Evolutionary conservation across 2,113 vertebrate genomes (phyloP).

Genomic region (Hippoglossus stenolepis): DNA sequence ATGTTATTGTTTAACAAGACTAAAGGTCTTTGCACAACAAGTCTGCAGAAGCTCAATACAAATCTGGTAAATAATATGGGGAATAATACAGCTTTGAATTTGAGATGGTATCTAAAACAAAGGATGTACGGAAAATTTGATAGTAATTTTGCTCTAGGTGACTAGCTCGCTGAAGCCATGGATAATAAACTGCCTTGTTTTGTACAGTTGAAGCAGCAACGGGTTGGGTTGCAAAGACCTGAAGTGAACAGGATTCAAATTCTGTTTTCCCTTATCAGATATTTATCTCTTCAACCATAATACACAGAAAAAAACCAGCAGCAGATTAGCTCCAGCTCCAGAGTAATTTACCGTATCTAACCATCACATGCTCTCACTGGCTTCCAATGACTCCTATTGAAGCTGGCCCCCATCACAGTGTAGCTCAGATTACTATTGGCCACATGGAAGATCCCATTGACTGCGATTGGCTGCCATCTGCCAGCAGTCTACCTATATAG

Average conservation of each 20-base stretch:
- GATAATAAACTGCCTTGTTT: no score
- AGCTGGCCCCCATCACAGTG: constrained; percentile 15
- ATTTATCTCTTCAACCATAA: constrained; percentile 18
- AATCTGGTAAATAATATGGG: no score
- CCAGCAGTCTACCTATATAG: constrained; percentile 54
- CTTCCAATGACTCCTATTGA: constrained; percentile 31
- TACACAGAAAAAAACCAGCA: background rate
- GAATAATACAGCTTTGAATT: background rate
- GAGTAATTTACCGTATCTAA: constrained; percentile 9
- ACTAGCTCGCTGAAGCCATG: no score
- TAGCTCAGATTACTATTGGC: constrained; percentile 35
- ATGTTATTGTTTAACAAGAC: no score
- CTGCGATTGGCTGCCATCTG: constrained; percentile 45
- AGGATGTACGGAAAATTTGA: no score
- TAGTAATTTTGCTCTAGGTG: no score
- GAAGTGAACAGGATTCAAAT: background rate
- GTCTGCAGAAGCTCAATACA: no score
- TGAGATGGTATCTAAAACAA: no score
- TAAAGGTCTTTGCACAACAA: no score
- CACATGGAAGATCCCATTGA: constrained; percentile 37
- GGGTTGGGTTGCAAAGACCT: no score
- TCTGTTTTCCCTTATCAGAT: background rate
- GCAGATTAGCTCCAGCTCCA: background rate
- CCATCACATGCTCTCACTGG: constrained; percentile 25
- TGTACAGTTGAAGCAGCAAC: no score